These are phyloP conservation scores for Elaphurus davidianus DNA, from an alignment of 2,113 vertebrate genomes.

Conservation along the genomic window DNA sequence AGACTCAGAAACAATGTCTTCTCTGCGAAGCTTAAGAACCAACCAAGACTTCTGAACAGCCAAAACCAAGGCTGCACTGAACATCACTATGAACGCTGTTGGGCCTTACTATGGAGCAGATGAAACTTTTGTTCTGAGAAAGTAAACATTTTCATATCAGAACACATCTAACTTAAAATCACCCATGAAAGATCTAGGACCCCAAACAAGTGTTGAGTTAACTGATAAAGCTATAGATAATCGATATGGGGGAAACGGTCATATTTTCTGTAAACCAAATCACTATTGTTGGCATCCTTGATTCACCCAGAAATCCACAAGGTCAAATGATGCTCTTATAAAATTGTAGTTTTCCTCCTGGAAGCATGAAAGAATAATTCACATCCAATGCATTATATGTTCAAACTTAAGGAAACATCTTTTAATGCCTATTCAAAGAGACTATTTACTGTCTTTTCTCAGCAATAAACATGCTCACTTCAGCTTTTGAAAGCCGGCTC, in stretches of 20 bases:
- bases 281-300: not conserved
- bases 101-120: not conserved
- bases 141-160: not conserved
- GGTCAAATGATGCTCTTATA: not conserved
- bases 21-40: not conserved
- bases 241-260: not conserved
- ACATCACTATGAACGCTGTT: not conserved
- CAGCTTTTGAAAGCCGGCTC: not conserved
- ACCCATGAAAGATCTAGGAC: not conserved
- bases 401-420: not conserved
- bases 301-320: not conserved
- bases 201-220: not conserved
- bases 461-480: not conserved
- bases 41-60: not conserved
- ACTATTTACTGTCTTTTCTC: not conserved
- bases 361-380: constrained; percentile 1
- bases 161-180: constrained; percentile 27
- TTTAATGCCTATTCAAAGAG: not conserved
- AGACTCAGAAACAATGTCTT: not conserved
- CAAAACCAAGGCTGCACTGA: not conserved
- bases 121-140: not conserved
- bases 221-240: not conserved
- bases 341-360: not conserved
- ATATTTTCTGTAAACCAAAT: constrained; percentile 21
- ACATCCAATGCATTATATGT: not conserved